phyloP scores from a whole-genome alignment of 2,113 vertebrate species.

The Oceanites oceanicus region DNA sequence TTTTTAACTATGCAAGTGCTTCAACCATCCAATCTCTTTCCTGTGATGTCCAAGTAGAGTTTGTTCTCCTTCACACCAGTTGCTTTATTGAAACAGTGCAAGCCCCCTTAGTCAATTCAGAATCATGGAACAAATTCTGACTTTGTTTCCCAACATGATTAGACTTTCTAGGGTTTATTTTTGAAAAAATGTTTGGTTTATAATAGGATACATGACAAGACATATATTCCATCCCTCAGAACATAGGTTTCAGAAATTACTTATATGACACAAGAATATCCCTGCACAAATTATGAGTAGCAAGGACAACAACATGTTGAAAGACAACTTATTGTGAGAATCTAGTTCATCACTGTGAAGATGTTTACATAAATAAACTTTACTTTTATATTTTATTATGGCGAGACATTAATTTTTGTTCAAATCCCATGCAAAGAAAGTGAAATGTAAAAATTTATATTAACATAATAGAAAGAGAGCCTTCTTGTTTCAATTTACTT shows the following conservation, averaged over 20 bases:
- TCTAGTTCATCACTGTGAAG: conserved; percentile 3
- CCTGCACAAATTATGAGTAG: background rate
- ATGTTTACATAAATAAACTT: conserved; percentile 39
- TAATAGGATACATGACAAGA: background rate
- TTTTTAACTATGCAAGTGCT: background rate
- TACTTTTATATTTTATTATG: background rate
- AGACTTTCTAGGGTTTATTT: background rate
- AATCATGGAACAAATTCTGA: background rate
- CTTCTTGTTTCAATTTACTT: conserved; percentile 15
- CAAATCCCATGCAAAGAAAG: conserved; percentile 57
- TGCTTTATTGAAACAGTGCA: background rate
- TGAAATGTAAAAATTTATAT: conserved; percentile 13
- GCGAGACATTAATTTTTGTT: conserved; percentile 4
- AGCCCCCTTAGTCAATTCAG: background rate
- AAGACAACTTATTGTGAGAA: conserved; percentile 43
- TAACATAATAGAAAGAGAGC: conserved; percentile 24
- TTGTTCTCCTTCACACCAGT: background rate
- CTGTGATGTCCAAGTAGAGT: background rate
- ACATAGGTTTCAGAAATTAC: background rate
- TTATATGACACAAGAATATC: background rate
- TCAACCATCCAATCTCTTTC: background rate
- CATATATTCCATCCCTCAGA: background rate
- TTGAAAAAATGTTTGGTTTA: background rate
- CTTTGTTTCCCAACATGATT: background rate
- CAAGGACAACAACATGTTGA: conserved; percentile 43